Conservation (phyloP, 2,797 vertebrate species). For the Microctenopoma stevenorrisi region DNA sequence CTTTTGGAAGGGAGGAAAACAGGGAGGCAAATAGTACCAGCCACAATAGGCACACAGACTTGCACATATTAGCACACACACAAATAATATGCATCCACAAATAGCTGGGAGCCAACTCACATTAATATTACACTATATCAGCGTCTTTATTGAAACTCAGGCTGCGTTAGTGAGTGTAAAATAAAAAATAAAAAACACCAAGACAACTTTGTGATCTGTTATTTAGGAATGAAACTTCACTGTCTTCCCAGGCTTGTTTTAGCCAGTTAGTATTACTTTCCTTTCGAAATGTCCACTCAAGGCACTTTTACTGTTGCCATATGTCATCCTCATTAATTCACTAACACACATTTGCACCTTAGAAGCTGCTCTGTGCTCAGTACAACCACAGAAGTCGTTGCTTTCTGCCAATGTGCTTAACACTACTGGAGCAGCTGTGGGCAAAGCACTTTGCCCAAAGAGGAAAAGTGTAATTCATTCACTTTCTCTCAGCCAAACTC, state of each 20-base stretch:
- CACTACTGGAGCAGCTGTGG: conserved; percentile 53
- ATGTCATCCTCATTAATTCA: conserved; percentile 58
- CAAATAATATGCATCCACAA: conserved; percentile 32
- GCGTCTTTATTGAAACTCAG: conserved; percentile 44
- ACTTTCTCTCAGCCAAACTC: conserved; percentile 40
- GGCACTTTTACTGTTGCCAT: conserved; percentile 45
- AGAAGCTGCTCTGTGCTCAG: conserved; percentile 40
- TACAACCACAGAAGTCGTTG: conserved; percentile 52
- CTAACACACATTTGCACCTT: conserved; percentile 60
- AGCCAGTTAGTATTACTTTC: conserved; percentile 39
- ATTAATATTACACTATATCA: conserved; percentile 76
- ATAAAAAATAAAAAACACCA: conserved; percentile 1
- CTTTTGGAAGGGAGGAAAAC: conserved; percentile 77
- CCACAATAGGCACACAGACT: conserved; percentile 51
- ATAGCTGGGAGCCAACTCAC: conserved; percentile 68
- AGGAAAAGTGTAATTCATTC: conserved; percentile 68
- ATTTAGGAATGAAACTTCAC: conserved; percentile 7
- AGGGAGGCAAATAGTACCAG: conserved; percentile 71
- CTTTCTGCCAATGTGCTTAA: conserved; percentile 39
- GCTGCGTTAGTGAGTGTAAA: conserved; percentile 22
- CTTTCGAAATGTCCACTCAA: conserved; percentile 29
- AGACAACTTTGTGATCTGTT: conserved; percentile 1
- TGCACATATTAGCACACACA: conserved; percentile 24
- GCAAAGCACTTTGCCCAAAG: conserved; percentile 64
- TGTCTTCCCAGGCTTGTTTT: conserved; percentile 23